phyloP scores from a whole-genome alignment of 2,888 invertebrate species.

The Oscheius sp. region DNA sequence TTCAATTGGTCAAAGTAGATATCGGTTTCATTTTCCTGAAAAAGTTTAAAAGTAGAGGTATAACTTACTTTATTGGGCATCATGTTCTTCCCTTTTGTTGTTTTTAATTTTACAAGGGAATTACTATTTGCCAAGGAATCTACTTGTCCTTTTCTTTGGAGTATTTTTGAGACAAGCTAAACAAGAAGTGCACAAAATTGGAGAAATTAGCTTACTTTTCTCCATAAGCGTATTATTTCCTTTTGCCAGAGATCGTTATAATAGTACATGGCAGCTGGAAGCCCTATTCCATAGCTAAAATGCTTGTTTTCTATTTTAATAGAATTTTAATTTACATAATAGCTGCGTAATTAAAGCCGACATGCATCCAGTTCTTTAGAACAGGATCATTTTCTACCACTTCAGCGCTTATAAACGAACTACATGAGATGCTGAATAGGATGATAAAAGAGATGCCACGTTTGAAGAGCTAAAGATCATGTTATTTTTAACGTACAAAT shows the following conservation, averaged over 20 bases:
- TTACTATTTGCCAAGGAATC: background rate
- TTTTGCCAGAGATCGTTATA: constrained; percentile 39
- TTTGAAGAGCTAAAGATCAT: constrained; percentile 46
- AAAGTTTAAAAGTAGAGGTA: background rate
- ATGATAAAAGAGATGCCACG: constrained; percentile 42
- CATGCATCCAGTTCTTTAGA: constrained; percentile 44
- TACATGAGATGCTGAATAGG: constrained; percentile 40
- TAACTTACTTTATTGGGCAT: constrained; percentile 12
- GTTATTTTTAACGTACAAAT: too few relatives aligned
- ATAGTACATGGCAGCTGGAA: constrained; percentile 45
- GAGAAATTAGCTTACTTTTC: constrained; percentile 11
- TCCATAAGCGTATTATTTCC: constrained; percentile 26
- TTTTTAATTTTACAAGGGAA: background rate
- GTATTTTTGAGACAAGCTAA: background rate
- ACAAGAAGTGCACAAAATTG: background rate
- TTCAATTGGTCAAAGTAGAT: constrained; percentile 42
- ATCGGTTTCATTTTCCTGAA: constrained; percentile 27
- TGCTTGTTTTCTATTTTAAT: background rate
- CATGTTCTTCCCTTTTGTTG: constrained; percentile 23
- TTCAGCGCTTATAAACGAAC: constrained; percentile 37
- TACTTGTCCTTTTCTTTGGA: background rate
- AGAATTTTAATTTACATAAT: constrained; percentile 30
- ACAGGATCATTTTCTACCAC: constrained; percentile 36
- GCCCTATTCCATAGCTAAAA: constrained; percentile 45
- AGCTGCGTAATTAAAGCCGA: constrained; percentile 46